Base-by-base conservation (phyloP, 1,140 invertebrate genomes). In the Drosophila trapezifrons region DNA sequence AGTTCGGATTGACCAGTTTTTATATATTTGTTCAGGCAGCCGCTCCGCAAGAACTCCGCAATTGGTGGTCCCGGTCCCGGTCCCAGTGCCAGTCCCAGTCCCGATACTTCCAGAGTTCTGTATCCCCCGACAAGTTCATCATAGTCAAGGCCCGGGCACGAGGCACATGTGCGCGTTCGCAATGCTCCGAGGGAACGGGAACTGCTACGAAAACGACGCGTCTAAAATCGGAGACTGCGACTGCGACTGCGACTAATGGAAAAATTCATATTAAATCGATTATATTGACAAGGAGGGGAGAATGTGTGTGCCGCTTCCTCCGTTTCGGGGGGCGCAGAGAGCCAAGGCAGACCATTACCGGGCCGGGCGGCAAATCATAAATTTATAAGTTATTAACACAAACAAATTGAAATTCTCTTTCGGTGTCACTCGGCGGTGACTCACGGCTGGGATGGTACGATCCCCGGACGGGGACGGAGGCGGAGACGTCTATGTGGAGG, bases 191-290 rank as follows among this genome's bases (percentile, higher is more conserved):
- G 42, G 47, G 15, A 20, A 10, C 40, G 25, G 25, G 38, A 17
- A n/a, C n/a, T n/a, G n/a, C n/a, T n/a, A n/a, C n/a, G n/a, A 47
- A 71, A 66, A 58, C 63, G 73, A 73, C 51, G 63, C 59, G 76
- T 80, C 76, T 77, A 85, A 86, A 85, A 78, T 71, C 70, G 67
- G 63, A 69, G 76, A 76, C 51, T 37, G 51, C 18, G 29, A 52
- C 47, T 49, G 46, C 46, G 46, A 27, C 80, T 77, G 71, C 76
- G 81, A 90, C 86, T 90, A 90, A 90, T 90, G 86, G 86, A 90
- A 90, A 90, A 90, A 80, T 80, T 72, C 81, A 86, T 90, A 90
- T 90, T 90, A 90, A 90, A 90, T 90, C 79, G 86, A 90, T 86
- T 79, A 75, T 82, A 85, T 90, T 90, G 86, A 85, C 85, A 90